Evolutionary conservation across 2,113 vertebrate genomes (phyloP), one percentile per base, ranked within the genome.

Genomic region (Mastomys coucha): DNA sequence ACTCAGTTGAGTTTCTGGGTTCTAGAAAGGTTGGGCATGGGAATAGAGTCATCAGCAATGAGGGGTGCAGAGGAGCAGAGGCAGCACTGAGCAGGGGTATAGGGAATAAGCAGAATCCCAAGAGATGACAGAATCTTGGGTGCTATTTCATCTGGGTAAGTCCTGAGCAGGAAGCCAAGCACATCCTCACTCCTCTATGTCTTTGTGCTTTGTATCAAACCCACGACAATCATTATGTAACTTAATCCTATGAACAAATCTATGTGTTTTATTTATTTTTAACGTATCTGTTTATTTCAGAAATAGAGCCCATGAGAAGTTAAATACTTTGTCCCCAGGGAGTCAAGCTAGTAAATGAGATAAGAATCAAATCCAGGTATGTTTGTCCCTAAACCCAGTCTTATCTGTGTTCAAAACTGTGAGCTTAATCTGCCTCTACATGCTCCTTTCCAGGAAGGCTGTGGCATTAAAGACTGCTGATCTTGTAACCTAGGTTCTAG

Each of bases 271-370:
- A 84, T 60, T 63, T 45, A 91, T 89, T 67, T 70, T 0, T 49
- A 73, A 42, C 69, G 39, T 96, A 20, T 91, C 12, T 85, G 51
- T 56, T 56, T 49, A 13, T 76, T 84, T 51, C 56, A 87, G 31
- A 94, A 91, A 51, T 28, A 89, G 92, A 96, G 8, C 45, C 80
- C 28, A 45, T 75, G 28, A 60, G 20, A 78, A n/a, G 65, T 91
- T 93, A 88, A 73, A 7, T 91, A 78, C 77, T 85, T 95, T 82
- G 49, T 31, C 31, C 14, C 22, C 39, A 26, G 14, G 70, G n/a
- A 94, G 60, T 60, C 60, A 84, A n/a, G 56, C 67, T 88, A 63
- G 33, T 36, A 69, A 85, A 8, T 78, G 31, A 94, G 17, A 0
- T 53, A n/a, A 45, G 56, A 88, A 88, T 87, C 39, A 75, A 75